Base-by-base conservation (phyloP, 1,140 invertebrate genomes). In the Ceratoteleas bidentatus region DNA sequence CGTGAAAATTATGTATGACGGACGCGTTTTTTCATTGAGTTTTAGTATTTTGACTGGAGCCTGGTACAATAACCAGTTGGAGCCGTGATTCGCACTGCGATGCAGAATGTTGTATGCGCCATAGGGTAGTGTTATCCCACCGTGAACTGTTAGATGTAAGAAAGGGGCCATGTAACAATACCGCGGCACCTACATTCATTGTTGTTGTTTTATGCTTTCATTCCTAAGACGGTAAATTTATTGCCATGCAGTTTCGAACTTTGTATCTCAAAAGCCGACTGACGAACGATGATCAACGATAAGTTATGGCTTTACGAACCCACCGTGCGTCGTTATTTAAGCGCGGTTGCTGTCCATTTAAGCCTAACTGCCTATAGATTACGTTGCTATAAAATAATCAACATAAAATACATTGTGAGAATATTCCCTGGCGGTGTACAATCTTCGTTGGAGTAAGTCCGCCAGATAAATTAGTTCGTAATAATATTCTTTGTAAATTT, bases 381-480 rank as follows among this genome's bases (percentile, higher is more conserved):
- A 89, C 81, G 76, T 85, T 83, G 84, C 88, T 88, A 87, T 90
- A 90, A 89, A 90, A 89, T 89, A 88, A 90, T 89, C 87, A 89
- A 89, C 87, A 85, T 89, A 87, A 89, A 89, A 86, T 84, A 85
- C 74, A 85, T 84, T 87, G 82, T 85, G 82, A 73, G 81, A 79
- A 75, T 76, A 76, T 69, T 73, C 45, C 43, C 73, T 84, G 79
- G 60, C 70, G 56, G 77, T 73, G 56, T 13, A 56, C 32, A 75
- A 72, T 72, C 74, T 68, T 62, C 38, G 24, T 54, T n/a, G 15
- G 57, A 65, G 58, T 47, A 68, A 66, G 64, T 75, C 49, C 32
- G 13, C 13, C 32, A 10, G 50, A 66, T 32, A 32, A 49, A 64
- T 79, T 81, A 60, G 53, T 61, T 81, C 57, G 49, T 54, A 58